Evolutionary conservation across 2,113 vertebrate genomes (phyloP).

Genomic region (Rhombomys opimus): DNA sequence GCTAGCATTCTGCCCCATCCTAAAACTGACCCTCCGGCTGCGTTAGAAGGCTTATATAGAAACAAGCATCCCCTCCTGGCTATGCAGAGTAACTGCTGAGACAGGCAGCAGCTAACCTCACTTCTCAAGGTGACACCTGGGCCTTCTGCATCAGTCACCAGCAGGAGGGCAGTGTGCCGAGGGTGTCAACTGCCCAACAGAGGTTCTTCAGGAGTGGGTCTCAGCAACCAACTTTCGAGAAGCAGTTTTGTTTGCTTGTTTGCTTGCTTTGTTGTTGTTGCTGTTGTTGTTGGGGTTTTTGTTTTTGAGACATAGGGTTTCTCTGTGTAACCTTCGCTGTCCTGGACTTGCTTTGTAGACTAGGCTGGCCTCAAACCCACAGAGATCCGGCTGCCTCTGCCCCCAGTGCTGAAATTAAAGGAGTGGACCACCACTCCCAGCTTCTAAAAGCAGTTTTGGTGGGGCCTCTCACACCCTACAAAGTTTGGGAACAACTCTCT

Average conservation of each 20-base stretch:
- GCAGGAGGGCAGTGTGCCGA: neutral
- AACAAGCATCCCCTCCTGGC: neutral
- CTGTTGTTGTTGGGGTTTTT: too few species aligned
- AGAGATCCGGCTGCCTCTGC: too few species aligned
- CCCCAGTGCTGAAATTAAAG: too few species aligned
- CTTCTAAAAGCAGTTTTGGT: neutral
- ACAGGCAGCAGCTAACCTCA: conserved; percentile 15
- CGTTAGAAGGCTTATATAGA: neutral
- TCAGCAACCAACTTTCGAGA: neutral
- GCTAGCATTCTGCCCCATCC: neutral
- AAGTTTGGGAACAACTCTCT: neutral
- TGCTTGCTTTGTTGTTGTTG: too few species aligned
- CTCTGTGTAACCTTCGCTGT: too few species aligned
- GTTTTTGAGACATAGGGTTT: too few species aligned
- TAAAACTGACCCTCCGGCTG: neutral
- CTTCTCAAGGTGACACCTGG: neutral
- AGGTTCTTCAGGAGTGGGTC: neutral
- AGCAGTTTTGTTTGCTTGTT: too few species aligned
- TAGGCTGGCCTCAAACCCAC: too few species aligned
- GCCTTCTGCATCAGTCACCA: neutral
- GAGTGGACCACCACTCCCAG: too few species aligned
- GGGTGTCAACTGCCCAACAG: neutral
- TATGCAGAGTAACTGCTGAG: neutral
- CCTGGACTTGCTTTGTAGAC: too few species aligned
- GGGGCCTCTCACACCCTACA: neutral